Evolutionary conservation across 2,113 vertebrate species (phyloP), one percentile per base, ranked within the genome.

Genomic region (Seriola aureovittata): DNA sequence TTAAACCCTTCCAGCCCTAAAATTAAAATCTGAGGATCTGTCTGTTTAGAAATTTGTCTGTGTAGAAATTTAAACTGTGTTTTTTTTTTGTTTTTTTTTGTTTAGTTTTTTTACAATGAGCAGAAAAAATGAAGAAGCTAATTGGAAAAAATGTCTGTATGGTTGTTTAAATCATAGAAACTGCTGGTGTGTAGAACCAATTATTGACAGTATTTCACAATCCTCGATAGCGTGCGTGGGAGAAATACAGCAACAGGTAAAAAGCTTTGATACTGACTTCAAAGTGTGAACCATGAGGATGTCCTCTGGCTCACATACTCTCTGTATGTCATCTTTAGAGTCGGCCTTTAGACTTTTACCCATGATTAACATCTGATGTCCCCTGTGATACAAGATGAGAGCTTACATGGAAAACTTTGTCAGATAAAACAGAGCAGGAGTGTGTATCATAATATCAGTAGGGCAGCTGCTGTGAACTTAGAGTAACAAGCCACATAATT

Each of bases 261-360:
- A 77, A 19, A 19, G 32, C 79, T 85, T 86, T 70, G 81, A 90
- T 81, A 71, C 38, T 4, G 17, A 81, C 67, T 82, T 80, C 77
- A 86, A 84, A 83, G 78, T 69, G 11, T 25, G 65, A 62, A 70
- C 29, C 16, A 2, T 36, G 32, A 78, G 23, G 29, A 65, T 73
- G 71, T 79, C 21, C 21, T 77, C 11, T 48, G 77, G 55, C 55
- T 50, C 4, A 4, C 46, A 50, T 34, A 2, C 38, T 32, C 44
- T 42, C 3, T n/a, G 63, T 59, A 32, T 62, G 63, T 25, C 69
- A 70, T 52, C 25, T 59, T 64, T 38, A 36, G 34, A 16, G 38
- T n/a, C 29, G 9, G 55, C 63, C 63, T 65, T 13, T 48, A 60
- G 52, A 70, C 81, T 55, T 73, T 82, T 62, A 38, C n/a, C 32